Conservation (phyloP, 2,797 vertebrate genomes). For the Crotalus adamanteus region DNA sequence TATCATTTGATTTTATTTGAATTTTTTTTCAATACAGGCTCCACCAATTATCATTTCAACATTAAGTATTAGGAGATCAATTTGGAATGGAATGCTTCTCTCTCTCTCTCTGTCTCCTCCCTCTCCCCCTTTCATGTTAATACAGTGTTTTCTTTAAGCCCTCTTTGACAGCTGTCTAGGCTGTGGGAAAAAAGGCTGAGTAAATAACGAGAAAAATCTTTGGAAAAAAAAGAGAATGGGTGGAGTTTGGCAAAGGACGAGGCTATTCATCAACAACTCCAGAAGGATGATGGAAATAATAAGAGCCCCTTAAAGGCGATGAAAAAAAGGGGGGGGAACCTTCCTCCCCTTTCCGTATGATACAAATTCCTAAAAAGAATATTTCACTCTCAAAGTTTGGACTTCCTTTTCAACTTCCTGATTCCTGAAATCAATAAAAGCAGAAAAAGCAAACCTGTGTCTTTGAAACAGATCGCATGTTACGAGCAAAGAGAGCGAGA, state of each 20-base stretch:
- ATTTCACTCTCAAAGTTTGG: constrained; percentile 64
- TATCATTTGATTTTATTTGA: constrained; percentile 11
- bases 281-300: constrained; percentile 75
- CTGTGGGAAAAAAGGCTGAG: constrained; percentile 86
- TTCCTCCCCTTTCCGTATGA: constrained; percentile 42
- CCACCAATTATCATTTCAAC: constrained; percentile 99
- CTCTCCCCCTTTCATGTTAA: constrained; percentile 90
- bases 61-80: constrained; percentile 96
- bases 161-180: constrained; percentile 84
- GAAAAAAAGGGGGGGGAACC: constrained; percentile 53
- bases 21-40: constrained; percentile 77
- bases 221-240: constrained; percentile 74
- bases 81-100: constrained; percentile 92
- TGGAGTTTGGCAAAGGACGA: constrained; percentile 78
- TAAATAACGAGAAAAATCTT: constrained; percentile 82
- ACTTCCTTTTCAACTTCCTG: constrained; percentile 72
- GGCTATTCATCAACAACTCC: constrained; percentile 79
- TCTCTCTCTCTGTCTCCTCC: constrained; percentile 84
- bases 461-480: constrained; percentile 71
- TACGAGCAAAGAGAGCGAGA: constrained; percentile 28
- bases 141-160: constrained; percentile 91
- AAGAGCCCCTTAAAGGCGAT: constrained; percentile 68
- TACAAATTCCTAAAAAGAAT: constrained; percentile 61
- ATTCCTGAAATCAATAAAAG: constrained; percentile 65
- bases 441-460: neutral